Percentiles rank a stretch among this genome's conserved stretches.
Evolutionary conservation across 2,888 invertebrate species (phyloP).

Genomic region (Mycalesis mineus): DNA sequence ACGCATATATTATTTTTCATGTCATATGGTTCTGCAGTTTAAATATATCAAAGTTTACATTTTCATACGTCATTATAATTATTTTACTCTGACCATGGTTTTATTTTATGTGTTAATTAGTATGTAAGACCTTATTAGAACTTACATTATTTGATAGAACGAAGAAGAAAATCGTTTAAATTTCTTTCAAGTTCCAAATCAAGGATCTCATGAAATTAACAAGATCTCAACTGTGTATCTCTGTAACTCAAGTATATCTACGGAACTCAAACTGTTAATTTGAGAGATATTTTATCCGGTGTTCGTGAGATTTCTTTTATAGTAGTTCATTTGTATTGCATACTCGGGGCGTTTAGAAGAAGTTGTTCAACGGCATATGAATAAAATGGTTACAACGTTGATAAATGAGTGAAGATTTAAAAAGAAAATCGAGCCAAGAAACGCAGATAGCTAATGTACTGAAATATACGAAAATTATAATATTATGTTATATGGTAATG

Average conservation of each 20-base stretch:
- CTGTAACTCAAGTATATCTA: background rate
- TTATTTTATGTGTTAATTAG: too few relatives aligned
- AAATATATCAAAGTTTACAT: too few relatives aligned
- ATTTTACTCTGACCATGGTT: too few relatives aligned
- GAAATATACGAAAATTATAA: slow-evolving; percentile 3
- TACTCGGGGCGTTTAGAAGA: slow-evolving; percentile 10
- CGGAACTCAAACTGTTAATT: slow-evolving; percentile 51
- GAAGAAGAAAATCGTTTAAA: too few relatives aligned
- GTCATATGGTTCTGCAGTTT: too few relatives aligned
- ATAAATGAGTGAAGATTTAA: slow-evolving; percentile 15
- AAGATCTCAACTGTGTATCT: background rate
- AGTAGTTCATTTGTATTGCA: slow-evolving; percentile 30
- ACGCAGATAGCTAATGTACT: background rate
- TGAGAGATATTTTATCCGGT: slow-evolving; percentile 58
- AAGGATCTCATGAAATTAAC: too few relatives aligned
- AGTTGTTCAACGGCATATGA: slow-evolving; percentile 5
- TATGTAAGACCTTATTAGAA: too few relatives aligned
- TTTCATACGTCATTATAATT: too few relatives aligned
- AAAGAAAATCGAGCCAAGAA: slow-evolving; percentile 7
- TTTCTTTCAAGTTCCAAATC: too few relatives aligned
- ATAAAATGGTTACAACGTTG: slow-evolving; percentile 10
- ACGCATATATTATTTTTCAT: too few relatives aligned
- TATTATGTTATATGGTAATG: slow-evolving; percentile 3
- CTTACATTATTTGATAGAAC: too few relatives aligned
- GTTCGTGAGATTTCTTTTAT: slow-evolving; percentile 54